A percentile compares a stretch with the other conserved stretches of the same genome.
Conservation (phyloP, 2,113 vertebrate genomes). For the Coptodon bakossiorum region DNA sequence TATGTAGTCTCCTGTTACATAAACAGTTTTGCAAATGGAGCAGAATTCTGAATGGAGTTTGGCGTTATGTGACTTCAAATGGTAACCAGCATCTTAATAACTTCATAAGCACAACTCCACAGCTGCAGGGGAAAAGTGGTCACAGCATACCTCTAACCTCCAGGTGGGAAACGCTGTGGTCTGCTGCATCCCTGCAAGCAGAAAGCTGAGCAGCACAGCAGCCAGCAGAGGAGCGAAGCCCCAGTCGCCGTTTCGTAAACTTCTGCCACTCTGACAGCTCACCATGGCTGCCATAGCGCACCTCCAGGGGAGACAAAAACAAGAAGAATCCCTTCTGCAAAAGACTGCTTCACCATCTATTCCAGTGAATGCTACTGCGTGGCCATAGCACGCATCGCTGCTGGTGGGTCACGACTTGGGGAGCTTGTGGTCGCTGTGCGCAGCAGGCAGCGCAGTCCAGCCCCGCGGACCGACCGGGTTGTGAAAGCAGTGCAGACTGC, state of each 20-base stretch:
- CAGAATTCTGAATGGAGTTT: neutral
- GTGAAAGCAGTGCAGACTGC: slow-evolving; percentile 31
- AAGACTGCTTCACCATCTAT: slow-evolving; percentile 39
- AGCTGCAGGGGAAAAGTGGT: neutral
- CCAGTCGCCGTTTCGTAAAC: slow-evolving; percentile 21
- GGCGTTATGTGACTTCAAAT: neutral
- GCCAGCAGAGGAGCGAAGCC: slow-evolving; percentile 46
- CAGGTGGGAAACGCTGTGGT: slow-evolving; percentile 65
- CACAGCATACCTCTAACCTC: slow-evolving; percentile 72
- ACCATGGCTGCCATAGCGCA: slow-evolving; percentile 50
- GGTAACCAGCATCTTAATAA: neutral
- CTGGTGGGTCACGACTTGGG: neutral
- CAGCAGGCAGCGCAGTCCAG: slow-evolving; percentile 23
- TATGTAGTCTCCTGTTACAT: neutral
- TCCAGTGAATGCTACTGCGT: neutral
- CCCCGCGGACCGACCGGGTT: slow-evolving; percentile 32
- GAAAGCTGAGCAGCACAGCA: slow-evolving; percentile 56
- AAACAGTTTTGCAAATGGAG: neutral
- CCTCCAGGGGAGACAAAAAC: slow-evolving; percentile 15
- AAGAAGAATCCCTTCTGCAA: slow-evolving; percentile 14
- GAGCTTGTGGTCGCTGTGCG: neutral
- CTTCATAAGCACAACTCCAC: neutral
- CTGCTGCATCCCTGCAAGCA: slow-evolving; percentile 63
- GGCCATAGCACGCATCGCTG: slow-evolving; percentile 31
- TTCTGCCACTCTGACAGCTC: slow-evolving; percentile 37